These are phyloP conservation scores for Ascidia mentula DNA, from an alignment of 23 tunicate species.

Conservation along the genomic window DNA sequence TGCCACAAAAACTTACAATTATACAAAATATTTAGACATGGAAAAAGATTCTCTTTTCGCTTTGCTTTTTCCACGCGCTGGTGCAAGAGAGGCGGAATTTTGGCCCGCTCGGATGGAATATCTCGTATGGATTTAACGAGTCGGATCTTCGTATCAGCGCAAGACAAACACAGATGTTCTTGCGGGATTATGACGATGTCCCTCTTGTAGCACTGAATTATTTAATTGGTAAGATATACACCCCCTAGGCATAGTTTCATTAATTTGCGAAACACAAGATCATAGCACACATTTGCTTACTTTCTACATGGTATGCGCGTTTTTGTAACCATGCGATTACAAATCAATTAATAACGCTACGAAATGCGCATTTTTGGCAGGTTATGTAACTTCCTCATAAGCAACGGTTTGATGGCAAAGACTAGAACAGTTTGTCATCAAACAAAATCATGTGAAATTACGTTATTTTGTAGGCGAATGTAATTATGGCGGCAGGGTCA, in stretches of 20 bases:
- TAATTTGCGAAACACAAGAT: no score
- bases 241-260: no score
- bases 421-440: neutral
- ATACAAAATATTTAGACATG: constrained; percentile 69
- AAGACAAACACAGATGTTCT: constrained; percentile 80
- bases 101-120: constrained; percentile 91
- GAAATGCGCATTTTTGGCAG: no score
- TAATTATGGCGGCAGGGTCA: constrained; percentile 89
- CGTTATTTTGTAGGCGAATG: constrained; percentile 58
- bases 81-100: constrained; percentile 84
- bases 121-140: constrained; percentile 87
- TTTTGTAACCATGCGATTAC: no score
- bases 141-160: constrained; percentile 84
- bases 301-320: no score
- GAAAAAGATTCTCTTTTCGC: constrained; percentile 74
- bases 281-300: no score
- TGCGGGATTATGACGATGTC: constrained; percentile 82
- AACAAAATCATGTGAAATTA: neutral
- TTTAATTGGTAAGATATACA: constrained; percentile 58
- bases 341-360: no score
- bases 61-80: constrained; percentile 90
- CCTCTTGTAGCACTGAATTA: constrained; percentile 82
- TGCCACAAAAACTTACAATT: no score
- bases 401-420: no score
- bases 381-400: no score